A percentile compares a stretch with the other conserved stretches of the same genome.
These are phyloP conservation scores for Drosophila robusta DNA, from an alignment of 2,888 invertebrate species.

Conservation along the genomic window DNA sequence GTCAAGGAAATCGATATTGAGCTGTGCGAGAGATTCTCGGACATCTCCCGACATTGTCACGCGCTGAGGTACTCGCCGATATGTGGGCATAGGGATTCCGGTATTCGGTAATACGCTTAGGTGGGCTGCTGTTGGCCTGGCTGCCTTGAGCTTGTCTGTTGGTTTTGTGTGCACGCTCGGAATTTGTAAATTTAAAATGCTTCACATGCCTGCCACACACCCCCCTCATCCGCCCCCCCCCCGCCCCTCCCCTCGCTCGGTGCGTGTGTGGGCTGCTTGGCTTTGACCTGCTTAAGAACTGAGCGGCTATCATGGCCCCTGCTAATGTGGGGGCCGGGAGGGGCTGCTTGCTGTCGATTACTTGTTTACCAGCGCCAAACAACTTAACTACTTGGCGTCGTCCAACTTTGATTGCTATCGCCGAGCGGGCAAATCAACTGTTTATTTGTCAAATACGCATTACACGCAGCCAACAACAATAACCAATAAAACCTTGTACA, in stretches of 20 bases:
- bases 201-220: constrained; percentile 46
- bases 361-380: constrained; percentile 79
- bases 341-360: constrained; percentile 58
- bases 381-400: constrained; percentile 74
- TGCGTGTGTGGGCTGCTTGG: constrained; percentile 14
- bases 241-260: not conserved
- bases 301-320: constrained; percentile 45
- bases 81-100: constrained; percentile 6
- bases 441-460: constrained; percentile 81
- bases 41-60: constrained; percentile 60
- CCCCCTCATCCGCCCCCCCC: not conserved
- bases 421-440: constrained; percentile 71
- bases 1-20: constrained; percentile 58
- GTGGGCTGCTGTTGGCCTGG: not conserved
- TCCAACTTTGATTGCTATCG: constrained; percentile 73
- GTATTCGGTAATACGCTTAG: not conserved
- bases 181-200: constrained; percentile 82
- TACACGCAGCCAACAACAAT: constrained; percentile 65
- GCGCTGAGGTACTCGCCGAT: constrained; percentile 54
- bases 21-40: constrained; percentile 48
- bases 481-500: constrained; percentile 59
- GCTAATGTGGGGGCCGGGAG: constrained; percentile 8
- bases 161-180: constrained; percentile 74
- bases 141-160: constrained; percentile 63
- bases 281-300: constrained; percentile 62